These are phyloP conservation scores for Carabus problematicus DNA, from an alignment of 2,888 invertebrate species.

Conservation along the genomic window DNA sequence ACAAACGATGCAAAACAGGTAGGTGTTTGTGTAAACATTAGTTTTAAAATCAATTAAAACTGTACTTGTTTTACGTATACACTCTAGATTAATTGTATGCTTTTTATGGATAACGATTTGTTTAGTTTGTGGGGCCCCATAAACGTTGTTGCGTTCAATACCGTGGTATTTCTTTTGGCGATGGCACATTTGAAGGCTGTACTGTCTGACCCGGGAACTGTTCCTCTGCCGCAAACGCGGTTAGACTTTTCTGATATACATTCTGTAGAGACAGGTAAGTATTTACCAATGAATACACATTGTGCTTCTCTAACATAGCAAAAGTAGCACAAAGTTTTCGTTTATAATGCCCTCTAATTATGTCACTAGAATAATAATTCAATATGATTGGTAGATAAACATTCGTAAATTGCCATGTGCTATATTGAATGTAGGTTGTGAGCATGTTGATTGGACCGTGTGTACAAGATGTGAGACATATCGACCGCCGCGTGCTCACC, in stretches of 20 bases:
- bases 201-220: slow-evolving; percentile 87
- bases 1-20: slow-evolving; percentile 83
- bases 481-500: slow-evolving; percentile 84
- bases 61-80: too few relatives aligned
- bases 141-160: slow-evolving; percentile 81
- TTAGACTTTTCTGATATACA: slow-evolving; percentile 84
- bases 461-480: slow-evolving; percentile 82
- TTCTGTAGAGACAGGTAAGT: slow-evolving; percentile 62
- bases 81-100: too few relatives aligned
- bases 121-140: slow-evolving; percentile 82
- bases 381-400: too few relatives aligned
- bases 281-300: slow-evolving; percentile 10
- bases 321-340: too few relatives aligned
- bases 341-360: too few relatives aligned
- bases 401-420: too few relatives aligned
- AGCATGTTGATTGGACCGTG: slow-evolving; percentile 77
- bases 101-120: slow-evolving; percentile 45
- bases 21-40: slow-evolving; percentile 46
- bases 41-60: not conserved
- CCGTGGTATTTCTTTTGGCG: slow-evolving; percentile 74
- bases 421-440: slow-evolving; percentile 55
- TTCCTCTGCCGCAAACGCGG: slow-evolving; percentile 75
- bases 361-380: too few relatives aligned
- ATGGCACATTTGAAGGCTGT: slow-evolving; percentile 85
- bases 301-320: too few relatives aligned